Base-by-base conservation (phyloP, 1,140 invertebrate species). In the Maconellicoccus hirsutus region DNA sequence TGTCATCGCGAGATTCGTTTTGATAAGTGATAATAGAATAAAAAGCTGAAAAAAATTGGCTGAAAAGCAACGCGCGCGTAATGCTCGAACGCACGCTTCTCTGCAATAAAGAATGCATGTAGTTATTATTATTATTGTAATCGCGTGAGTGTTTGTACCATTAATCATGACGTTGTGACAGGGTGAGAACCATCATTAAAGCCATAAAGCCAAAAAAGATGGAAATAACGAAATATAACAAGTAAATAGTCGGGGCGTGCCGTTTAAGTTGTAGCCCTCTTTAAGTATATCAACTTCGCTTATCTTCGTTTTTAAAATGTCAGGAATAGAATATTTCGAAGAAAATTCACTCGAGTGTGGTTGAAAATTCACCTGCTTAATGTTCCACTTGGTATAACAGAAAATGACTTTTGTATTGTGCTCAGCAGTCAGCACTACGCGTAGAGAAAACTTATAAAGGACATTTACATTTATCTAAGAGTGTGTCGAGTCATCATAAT, bases 191-290 rank as follows among this genome's bases (percentile, higher is more conserved):
- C 61, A 66, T 66, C 61, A 23, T 66, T 66, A 66, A 66, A 66
- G 61, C 61, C 22, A 66, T 66, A 66, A 66, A 66, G 61, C 25
- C 21, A 25, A 66, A 66, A 66, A 66, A 66, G 61, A 66, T 26
- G 21, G 25, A 26, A 66, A 66, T 66, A 66, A 23, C 25, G 61
- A 25, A 66, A 66, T 66, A 23, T 66, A 23, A 23, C 61, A 22
- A 66, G 61, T 66, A 66, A 66, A 66, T 22, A 66, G 61, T 66
- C 61, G 61, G 61, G 61, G 61, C 61, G 61, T 66, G 61, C 61
- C 61, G 61, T 66, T 16, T 26, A 16, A 66, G 14, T 66, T 22
- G 21, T 66, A 66, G 61, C 61, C 61, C 42, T 52, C 42, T 52
- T 52, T 52, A 52, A 52, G 42, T 52, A 52, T 52, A 52, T 52